These are phyloP conservation scores for Microchirus variegatus DNA, from an alignment of 2,797 vertebrate genomes.

Conservation along the genomic window DNA sequence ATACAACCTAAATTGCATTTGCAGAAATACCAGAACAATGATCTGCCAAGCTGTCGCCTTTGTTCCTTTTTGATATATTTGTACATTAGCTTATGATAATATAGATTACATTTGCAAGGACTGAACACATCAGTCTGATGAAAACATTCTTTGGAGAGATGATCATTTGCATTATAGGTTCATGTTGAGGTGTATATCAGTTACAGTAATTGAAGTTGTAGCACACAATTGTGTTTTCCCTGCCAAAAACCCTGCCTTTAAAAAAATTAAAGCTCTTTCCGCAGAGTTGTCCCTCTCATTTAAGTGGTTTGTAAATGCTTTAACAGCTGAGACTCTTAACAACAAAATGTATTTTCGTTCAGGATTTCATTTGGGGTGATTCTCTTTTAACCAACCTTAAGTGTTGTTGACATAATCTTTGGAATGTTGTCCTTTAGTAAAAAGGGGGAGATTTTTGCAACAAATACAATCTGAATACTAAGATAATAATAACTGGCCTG, in stretches of 20 bases:
- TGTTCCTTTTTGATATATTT: neutral
- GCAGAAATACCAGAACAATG: neutral
- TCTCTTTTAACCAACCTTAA: neutral
- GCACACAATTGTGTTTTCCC: conserved; percentile 3
- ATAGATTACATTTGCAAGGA: neutral
- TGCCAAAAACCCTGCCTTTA: conserved; percentile 4
- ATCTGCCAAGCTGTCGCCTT: neutral
- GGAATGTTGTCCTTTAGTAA: conserved; percentile 2
- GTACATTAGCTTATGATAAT: neutral
- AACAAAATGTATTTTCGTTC: conserved; percentile 14
- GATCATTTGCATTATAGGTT: neutral
- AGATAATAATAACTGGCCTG: neutral
- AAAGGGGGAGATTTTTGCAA: neutral
- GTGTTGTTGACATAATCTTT: neutral
- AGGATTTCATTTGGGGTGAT: neutral
- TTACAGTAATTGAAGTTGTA: neutral
- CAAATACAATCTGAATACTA: neutral
- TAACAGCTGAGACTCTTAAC: conserved; percentile 34
- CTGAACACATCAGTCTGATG: neutral
- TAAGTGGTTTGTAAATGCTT: conserved; percentile 33
- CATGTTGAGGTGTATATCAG: neutral
- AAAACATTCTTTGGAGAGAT: neutral
- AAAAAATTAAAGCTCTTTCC: conserved; percentile 9
- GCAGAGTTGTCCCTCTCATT: conserved; percentile 13
- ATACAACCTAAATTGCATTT: neutral